A percentile compares a stretch with the other conserved stretches of the same genome.
These are phyloP conservation scores for Melanotaenia nigrans DNA, from an alignment of 2,797 vertebrate species.

Conservation along the genomic window DNA sequence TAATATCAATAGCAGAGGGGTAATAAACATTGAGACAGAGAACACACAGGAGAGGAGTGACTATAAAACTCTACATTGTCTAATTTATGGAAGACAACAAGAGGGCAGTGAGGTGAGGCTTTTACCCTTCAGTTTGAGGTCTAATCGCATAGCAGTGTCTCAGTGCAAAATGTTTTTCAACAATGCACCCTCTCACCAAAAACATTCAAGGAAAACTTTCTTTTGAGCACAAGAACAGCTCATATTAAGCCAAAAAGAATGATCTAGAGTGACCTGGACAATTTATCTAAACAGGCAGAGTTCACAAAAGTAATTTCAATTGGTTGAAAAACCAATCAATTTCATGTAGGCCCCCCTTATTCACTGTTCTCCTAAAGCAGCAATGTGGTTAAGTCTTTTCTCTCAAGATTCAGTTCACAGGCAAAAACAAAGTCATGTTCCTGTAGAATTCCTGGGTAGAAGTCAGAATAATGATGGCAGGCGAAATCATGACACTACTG, in stretches of 20 bases:
- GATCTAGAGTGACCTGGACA: background rate
- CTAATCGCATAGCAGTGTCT: conserved; percentile 36
- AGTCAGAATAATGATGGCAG: background rate
- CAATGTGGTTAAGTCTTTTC: background rate
- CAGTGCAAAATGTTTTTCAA: conserved; percentile 5
- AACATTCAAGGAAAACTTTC: conserved; percentile 19
- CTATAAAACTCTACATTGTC: conserved; percentile 84
- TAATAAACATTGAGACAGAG: conserved; percentile 78
- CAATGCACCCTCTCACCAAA: background rate
- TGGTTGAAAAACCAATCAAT: background rate
- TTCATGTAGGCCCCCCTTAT: background rate
- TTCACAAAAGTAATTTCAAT: background rate
- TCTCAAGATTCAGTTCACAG: background rate
- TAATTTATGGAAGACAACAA: conserved; percentile 84
- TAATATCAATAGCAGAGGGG: conserved; percentile 79
- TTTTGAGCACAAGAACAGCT: background rate
- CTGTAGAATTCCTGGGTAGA: background rate
- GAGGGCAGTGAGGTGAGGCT: conserved; percentile 75
- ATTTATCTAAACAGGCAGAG: background rate
- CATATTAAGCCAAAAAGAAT: background rate
- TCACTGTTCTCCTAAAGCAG: background rate
- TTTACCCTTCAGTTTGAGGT: conserved; percentile 74
- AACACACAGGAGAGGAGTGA: conserved; percentile 67
- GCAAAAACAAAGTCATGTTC: background rate
- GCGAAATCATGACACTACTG: background rate